Conservation (phyloP, 2,888 invertebrate genomes). For the Embidobia sp. region DNA sequence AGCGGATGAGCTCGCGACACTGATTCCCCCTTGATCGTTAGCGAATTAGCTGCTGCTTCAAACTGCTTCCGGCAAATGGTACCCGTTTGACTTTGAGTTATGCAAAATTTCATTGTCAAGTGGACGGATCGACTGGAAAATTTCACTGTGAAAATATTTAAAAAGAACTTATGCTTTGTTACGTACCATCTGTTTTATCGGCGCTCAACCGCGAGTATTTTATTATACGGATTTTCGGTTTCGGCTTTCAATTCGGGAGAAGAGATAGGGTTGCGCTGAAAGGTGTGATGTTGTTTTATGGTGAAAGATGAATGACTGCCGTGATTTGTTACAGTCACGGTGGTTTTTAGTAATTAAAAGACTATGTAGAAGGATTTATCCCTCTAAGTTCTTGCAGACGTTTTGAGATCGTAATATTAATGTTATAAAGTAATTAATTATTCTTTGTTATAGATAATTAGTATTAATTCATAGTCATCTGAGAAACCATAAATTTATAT, state of each 20-base stretch:
- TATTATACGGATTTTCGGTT: conserved; percentile 14
- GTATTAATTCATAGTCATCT: too few relatives aligned
- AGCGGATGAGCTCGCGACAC: conserved; percentile 75
- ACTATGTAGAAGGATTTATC: too few relatives aligned
- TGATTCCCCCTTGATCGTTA: conserved; percentile 68
- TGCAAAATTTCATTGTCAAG: conserved; percentile 64
- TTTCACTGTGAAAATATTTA: conserved; percentile 47
- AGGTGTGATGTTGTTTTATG: conserved; percentile 14
- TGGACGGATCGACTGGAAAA: conserved; percentile 40
- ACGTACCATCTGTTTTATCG: conserved; percentile 32
- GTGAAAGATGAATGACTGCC: conserved; percentile 7
- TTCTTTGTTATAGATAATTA: too few relatives aligned
- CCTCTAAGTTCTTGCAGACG: too few relatives aligned
- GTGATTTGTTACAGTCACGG: conserved; percentile 6
- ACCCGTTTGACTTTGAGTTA: conserved; percentile 60
- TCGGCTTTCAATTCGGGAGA: conserved; percentile 10
- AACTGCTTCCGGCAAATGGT: conserved; percentile 57
- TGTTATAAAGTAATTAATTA: too few relatives aligned
- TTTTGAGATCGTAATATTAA: too few relatives aligned
- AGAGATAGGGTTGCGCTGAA: not conserved
- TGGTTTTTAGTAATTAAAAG: conserved; percentile 1
- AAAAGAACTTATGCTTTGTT: conserved; percentile 42
- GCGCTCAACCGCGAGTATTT: not conserved
- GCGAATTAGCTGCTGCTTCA: conserved; percentile 65
- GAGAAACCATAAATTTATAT: too few relatives aligned